Base-by-base conservation (phyloP, 2,888 invertebrate genomes). In the Chorisops tibialis region DNA sequence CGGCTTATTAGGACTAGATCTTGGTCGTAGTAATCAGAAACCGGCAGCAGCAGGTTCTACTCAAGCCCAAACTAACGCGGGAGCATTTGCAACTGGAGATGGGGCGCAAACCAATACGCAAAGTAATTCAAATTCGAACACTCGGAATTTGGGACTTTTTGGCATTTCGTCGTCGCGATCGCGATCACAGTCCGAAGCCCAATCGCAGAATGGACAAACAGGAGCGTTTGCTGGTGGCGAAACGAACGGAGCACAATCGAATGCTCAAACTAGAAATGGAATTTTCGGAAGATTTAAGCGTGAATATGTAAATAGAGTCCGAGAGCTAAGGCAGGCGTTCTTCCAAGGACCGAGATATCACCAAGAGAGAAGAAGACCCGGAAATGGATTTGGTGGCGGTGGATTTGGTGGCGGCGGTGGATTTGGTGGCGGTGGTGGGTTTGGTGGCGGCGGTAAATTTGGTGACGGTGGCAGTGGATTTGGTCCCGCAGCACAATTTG, bases 1-100 rank as follows among this genome's bases (percentile, higher is more conserved):
- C n/a, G 76, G 77, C 2, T 45, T 71, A 5, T 65, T 77, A 16
- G 72, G 71, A 30, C 37, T 76, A 14, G 74, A 74, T 52, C 62
- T 76, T 18, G 67, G 71, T 5, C 68, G 65, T 11, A 70, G 71
- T n/a, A 69, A 68, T 18, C 60, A 65, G 38, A 63, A 65, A 5
- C 65, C 66, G 38, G 59, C 69, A 1, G 67, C 69, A 59, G 73
- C 71, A 4, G 65, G 56, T 2, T 75, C 71, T 5, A 41, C 49
- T 0, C 70, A 72, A 43, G 75, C 76, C 1, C 68, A 73, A 35
- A 63, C 67, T 0, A 51, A 59, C 14, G 65, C 69, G 3, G 63
- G 63, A 3, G 52, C 62, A 14, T 51, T 50, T 45, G 77, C 76
- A 2, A 63, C 56, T 4, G 73, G 72, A 1, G 71, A 72, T 0